A percentile compares a stretch with the other conserved stretches of the same genome.
These are phyloP conservation scores for Equus quagga DNA, from an alignment of 2,113 vertebrate species.

Conservation along the genomic window DNA sequence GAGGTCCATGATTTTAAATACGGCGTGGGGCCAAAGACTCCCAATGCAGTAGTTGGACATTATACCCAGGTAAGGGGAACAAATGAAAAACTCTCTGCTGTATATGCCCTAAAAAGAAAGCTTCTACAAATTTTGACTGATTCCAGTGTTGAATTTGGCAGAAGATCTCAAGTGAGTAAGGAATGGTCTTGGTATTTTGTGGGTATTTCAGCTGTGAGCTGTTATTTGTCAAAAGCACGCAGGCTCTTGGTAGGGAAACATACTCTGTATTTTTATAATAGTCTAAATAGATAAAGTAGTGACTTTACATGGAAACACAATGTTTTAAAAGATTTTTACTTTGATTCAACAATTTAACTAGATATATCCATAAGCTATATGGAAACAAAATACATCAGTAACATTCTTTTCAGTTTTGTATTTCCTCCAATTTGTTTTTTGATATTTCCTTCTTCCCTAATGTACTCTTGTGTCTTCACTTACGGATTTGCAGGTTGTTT, in stretches of 20 bases:
- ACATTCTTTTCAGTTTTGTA: neutral
- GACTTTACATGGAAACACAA: neutral
- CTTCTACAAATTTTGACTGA: neutral
- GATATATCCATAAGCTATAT: neutral
- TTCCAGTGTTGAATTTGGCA: neutral
- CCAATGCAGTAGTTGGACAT: neutral
- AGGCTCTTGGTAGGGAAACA: neutral
- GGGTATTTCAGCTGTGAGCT: neutral
- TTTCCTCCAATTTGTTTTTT: neutral
- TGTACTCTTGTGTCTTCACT: neutral
- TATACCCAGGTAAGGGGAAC: constrained; percentile 46
- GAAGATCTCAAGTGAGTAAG: neutral
- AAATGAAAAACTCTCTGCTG: neutral
- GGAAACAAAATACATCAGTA: neutral
- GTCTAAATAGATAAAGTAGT: neutral
- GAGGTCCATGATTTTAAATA: neutral
- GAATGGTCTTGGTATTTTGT: neutral
- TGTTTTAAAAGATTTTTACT: neutral
- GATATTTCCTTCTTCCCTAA: neutral
- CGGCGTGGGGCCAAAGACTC: neutral
- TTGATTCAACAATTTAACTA: neutral
- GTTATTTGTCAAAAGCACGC: neutral
- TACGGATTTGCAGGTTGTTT: constrained; percentile 79
- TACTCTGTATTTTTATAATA: neutral
- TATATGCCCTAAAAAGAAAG: neutral